Percentiles rank a stretch among this genome's conserved stretches.
phyloP scores from a whole-genome alignment of 2,113 vertebrate species.

The Eudyptes chrysolophus region DNA sequence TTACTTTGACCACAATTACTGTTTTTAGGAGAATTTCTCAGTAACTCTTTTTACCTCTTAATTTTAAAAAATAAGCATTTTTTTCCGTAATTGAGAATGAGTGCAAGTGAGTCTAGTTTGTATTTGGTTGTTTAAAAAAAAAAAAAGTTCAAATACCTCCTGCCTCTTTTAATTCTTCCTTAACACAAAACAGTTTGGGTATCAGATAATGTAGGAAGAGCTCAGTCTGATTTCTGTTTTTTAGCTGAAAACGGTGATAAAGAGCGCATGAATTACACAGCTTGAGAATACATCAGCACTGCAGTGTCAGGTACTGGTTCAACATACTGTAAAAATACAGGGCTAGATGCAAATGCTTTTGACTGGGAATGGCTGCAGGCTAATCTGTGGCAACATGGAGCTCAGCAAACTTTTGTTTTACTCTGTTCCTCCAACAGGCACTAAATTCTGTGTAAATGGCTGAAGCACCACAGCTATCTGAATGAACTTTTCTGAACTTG shows the following conservation, averaged over 20 bases:
- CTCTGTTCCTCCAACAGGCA: not conserved
- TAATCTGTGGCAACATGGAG: not conserved
- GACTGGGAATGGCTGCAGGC: not conserved
- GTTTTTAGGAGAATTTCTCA: not conserved
- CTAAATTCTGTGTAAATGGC: not conserved
- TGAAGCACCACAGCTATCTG: not conserved
- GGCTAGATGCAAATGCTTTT: not conserved
- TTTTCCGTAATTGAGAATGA: not conserved
- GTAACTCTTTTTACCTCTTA: not conserved
- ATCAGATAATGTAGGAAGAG: not conserved
- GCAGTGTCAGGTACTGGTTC: not conserved
- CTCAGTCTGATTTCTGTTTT: not conserved
- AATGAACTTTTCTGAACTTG: not conserved
- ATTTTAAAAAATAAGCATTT: not conserved
- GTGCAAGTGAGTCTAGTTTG: not conserved
- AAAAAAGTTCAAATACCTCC: not conserved
- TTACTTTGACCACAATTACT: not conserved
- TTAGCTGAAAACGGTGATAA: not conserved
- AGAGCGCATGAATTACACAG: not conserved
- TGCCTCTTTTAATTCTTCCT: not conserved
- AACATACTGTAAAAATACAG: not conserved
- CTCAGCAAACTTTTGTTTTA: not conserved
- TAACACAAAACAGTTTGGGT: not conserved
- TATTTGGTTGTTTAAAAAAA: not conserved
- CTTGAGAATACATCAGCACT: not conserved